Base-by-base conservation (phyloP, 2,888 invertebrate species). In the Ditula angustiorana region DNA sequence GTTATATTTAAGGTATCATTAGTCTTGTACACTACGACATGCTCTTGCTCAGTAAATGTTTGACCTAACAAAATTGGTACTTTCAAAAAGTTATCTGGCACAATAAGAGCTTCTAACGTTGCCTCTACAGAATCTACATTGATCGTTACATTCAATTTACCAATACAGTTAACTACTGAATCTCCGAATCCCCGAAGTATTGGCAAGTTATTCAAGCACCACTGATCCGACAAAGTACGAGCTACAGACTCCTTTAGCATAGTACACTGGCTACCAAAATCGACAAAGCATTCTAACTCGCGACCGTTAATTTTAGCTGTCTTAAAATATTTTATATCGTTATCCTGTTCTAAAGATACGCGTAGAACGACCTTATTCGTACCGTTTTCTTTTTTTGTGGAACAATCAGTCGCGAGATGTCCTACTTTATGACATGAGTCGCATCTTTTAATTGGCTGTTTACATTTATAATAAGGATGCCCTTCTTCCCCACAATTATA, bases 201-300 rank as follows among this genome's bases (percentile, higher is more conserved):
- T n/a, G n/a, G n/a, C n/a, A n/a, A n/a, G n/a, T n/a, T n/a, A n/a
- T n/a, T n/a, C n/a, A n/a, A n/a, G n/a, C n/a, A n/a, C n/a, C n/a
- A n/a, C n/a, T n/a, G n/a, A n/a, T n/a, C n/a, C n/a, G n/a, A n/a
- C n/a, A n/a, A n/a, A n/a, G n/a, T n/a, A n/a, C n/a, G n/a, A 37
- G 61, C 61, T 11, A 13, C 52, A 16, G 52, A 52, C 19, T 61
- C 41, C 10, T n/a, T 21, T 11, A 50, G 19, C 13, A 61, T 21
- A 2, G 53, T 61, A 30, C 52, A 52, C 13, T 41, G 11, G 8
- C 41, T 52, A 41, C 55, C 53, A 11, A 61, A 61, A 55, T 61
- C 53, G 19, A 61, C 33, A 35, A 52, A 61, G 33, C 44, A 53
- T 0, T 61, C 49, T n/a, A 59, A 24, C 3, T 19, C 3, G 19